Evolutionary conservation across 2,888 invertebrate species (phyloP).

Genomic region (Xanthia icteritia): DNA sequence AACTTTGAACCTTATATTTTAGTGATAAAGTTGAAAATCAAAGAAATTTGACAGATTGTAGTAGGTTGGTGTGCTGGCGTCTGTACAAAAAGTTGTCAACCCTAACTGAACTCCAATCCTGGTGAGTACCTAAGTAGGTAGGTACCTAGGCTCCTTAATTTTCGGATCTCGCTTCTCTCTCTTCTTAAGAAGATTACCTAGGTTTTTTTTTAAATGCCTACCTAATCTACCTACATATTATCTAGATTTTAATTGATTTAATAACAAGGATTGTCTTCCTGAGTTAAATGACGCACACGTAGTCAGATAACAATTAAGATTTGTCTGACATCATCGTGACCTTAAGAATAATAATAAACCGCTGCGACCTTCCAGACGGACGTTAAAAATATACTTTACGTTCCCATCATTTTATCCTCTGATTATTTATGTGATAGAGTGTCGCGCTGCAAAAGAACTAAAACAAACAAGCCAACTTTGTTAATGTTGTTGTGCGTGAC

Average conservation of each 20-base stretch:
- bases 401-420: background rate
- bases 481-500: too few relatives aligned
- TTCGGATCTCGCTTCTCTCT: background rate
- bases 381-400: background rate
- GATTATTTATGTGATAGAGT: too few relatives aligned
- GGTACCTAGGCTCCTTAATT: background rate
- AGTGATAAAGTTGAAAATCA: too few relatives aligned
- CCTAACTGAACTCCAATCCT: too few relatives aligned
- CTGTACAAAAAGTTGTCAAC: too few relatives aligned
- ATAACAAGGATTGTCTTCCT: slow-evolving; percentile 14
- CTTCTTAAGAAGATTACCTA: background rate
- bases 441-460: too few relatives aligned
- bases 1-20: too few relatives aligned
- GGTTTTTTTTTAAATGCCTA: background rate
- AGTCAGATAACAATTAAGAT: slow-evolving; percentile 1
- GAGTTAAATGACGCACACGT: slow-evolving; percentile 16
- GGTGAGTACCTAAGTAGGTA: too few relatives aligned
- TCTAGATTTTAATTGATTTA: background rate
- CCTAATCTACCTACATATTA: background rate
- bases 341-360: slow-evolving; percentile 10
- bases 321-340: slow-evolving; percentile 25
- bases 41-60: too few relatives aligned
- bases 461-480: too few relatives aligned
- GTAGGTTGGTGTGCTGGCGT: too few relatives aligned
- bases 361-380: background rate